Evolutionary conservation across 2,797 vertebrate genomes (phyloP), one percentile per base, ranked within the genome.

Genomic region (Hephaestus fuliginosus): DNA sequence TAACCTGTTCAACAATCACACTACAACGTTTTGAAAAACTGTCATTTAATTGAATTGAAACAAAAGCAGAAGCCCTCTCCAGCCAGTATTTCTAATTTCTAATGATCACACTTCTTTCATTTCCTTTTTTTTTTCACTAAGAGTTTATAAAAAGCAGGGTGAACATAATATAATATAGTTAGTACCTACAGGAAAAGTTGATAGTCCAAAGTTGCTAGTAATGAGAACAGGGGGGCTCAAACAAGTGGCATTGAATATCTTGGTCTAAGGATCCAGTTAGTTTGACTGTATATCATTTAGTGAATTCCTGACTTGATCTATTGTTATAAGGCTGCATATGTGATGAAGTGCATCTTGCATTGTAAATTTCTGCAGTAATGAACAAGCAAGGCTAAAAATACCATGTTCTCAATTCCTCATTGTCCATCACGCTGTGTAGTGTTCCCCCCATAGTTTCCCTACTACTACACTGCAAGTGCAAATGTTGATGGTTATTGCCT

Each of bases 21-120:
- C 33, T 53, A 4, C n/a, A 76, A 49, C 17, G 36, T 51, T 73
- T 83, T 76, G 9, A 61, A 63, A 20, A 70, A 39, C 63, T 76
- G 18, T 57, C 46, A 74, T 62, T 51, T 25, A 25, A 25, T 25
- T 66, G 2, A 86, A 70, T 65, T 74, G 15, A 80, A 67, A 39
- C 18, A 48, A 77, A 79, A 62, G 22, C 46, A 68, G 6, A 58
- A 69, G 43, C 68, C 0, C 0, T 61, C 11, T 39, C 5, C 36
- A 51, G 10, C 15, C 14, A 57, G 3, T 64, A 10, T 56, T 53
- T 74, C 5, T 44, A 49, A 9, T 70, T 56, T 18, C 12, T 48
- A 58, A 62, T 76, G 10, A 61, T 51, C 25, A 41, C 22, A 18
- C 10, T 68, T 72, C 14, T 63, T 70, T 81, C 4, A 61, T 70